Conservation (phyloP, 53 echinoderm and acorn worm genomes). For the Stichopus horrens region DNA sequence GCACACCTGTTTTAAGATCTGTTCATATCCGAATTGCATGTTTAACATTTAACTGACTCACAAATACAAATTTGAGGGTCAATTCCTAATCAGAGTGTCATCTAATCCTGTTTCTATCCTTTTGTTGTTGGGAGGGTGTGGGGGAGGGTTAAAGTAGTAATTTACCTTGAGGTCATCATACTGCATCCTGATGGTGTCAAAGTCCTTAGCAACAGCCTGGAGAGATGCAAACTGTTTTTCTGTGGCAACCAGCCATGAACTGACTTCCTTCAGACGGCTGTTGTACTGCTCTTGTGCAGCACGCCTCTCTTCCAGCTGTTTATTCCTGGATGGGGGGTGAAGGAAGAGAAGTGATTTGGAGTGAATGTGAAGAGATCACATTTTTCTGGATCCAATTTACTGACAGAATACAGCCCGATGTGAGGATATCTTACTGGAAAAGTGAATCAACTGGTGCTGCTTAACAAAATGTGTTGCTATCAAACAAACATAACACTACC, state of each 20-base stretch:
- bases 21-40: too few species aligned
- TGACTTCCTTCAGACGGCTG: slow-evolving; percentile 86
- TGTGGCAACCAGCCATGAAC: slow-evolving; percentile 75
- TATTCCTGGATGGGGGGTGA: slow-evolving; percentile 42
- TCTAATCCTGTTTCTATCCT: background rate
- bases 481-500: too few species aligned
- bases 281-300: slow-evolving; percentile 85
- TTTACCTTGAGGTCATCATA: slow-evolving; percentile 94
- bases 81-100: background rate
- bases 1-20: too few species aligned
- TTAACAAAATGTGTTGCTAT: too few species aligned
- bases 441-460: too few species aligned
- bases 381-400: too few species aligned
- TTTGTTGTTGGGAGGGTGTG: background rate
- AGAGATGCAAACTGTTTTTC: slow-evolving; percentile 80
- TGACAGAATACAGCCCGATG: too few species aligned
- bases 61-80: too few species aligned
- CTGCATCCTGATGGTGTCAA: slow-evolving; percentile 81
- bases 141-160: background rate
- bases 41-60: too few species aligned
- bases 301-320: slow-evolving; percentile 77
- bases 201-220: slow-evolving; percentile 75
- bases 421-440: too few species aligned
- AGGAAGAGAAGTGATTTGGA: too few species aligned
- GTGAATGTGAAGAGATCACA: too few species aligned